These are phyloP conservation scores for Steinernema scapterisci DNA, from an alignment of 2,888 invertebrate species.

Conservation along the genomic window DNA sequence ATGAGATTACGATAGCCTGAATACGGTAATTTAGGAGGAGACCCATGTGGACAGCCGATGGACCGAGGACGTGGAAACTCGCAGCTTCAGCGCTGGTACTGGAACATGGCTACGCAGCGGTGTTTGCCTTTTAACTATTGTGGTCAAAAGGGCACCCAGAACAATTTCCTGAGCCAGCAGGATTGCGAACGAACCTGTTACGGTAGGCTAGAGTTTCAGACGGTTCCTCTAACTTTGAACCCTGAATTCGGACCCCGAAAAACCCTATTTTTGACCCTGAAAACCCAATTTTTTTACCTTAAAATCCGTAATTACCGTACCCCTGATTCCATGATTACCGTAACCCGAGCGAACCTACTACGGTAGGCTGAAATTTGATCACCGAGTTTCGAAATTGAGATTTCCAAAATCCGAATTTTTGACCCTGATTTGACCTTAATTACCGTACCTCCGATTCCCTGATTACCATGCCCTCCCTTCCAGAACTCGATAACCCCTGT, in stretches of 20 bases:
- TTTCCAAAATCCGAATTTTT: too few relatives aligned
- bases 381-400: too few relatives aligned
- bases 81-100: slow-evolving; percentile 54
- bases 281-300: background rate
- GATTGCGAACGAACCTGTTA: slow-evolving; percentile 65
- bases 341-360: too few relatives aligned
- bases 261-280: background rate
- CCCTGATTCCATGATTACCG: too few relatives aligned
- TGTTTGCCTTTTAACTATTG: slow-evolving; percentile 56
- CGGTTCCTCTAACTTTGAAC: slow-evolving; percentile 7
- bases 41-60: slow-evolving; percentile 64
- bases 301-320: too few relatives aligned
- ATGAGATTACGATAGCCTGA: background rate
- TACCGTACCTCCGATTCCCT: too few relatives aligned
- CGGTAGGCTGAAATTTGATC: too few relatives aligned
- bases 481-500: slow-evolving; percentile 65
- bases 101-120: slow-evolving; percentile 37
- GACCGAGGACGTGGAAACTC: slow-evolving; percentile 59
- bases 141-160: slow-evolving; percentile 38
- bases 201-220: slow-evolving; percentile 44
- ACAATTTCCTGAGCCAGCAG: slow-evolving; percentile 50
- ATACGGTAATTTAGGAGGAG: slow-evolving; percentile 53
- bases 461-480: too few relatives aligned
- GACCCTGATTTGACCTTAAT: too few relatives aligned
- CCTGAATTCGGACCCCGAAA: background rate